These are phyloP conservation scores for Heliopora coerulea DNA, from an alignment of 92 coral and sea anemone genomes.

Conservation along the genomic window DNA sequence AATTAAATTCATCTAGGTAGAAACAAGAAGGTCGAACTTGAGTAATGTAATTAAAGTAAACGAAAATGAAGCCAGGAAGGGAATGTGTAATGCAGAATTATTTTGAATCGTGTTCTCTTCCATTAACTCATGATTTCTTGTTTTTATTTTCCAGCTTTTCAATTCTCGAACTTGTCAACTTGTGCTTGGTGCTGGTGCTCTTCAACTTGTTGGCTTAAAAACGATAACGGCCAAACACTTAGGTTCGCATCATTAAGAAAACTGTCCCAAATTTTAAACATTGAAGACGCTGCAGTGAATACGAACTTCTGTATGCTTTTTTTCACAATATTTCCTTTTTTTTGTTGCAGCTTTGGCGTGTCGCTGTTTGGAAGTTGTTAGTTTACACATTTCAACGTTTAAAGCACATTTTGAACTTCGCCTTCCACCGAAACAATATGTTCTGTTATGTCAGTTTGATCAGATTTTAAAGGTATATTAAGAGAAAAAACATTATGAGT, in stretches of 20 bases:
- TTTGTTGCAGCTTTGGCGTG: conserved; percentile 72
- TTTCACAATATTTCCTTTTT: too few relatives aligned
- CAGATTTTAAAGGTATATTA: conserved; percentile 95
- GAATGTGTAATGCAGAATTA: too few relatives aligned
- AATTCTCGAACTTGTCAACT: conserved; percentile 97
- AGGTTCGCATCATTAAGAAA: conserved; percentile 54
- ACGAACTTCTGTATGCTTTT: too few relatives aligned
- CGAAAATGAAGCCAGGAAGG: too few relatives aligned
- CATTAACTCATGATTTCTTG: not conserved
- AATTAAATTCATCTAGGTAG: too few relatives aligned
- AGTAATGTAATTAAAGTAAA: too few relatives aligned
- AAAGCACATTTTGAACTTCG: conserved; percentile 92
- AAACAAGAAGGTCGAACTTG: too few relatives aligned
- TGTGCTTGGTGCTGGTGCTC: conserved; percentile 96
- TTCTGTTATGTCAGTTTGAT: conserved; percentile 91
- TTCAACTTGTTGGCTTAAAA: conserved; percentile 93
- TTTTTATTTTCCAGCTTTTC: conserved; percentile 61
- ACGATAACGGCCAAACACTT: conserved; percentile 94
- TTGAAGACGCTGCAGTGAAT: too few relatives aligned
- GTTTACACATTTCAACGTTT: conserved; percentile 86
- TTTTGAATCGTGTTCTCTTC: too few relatives aligned
- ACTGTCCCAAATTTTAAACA: not conserved
- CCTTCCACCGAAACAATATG: conserved; percentile 91
- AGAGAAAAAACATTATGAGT: not conserved
- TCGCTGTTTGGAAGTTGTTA: conserved; percentile 87